Evolutionary conservation across 53 echinoderm and acorn worm species (phyloP), one percentile per base, ranked within the genome.

Genomic region (Echinometra lucunter): DNA sequence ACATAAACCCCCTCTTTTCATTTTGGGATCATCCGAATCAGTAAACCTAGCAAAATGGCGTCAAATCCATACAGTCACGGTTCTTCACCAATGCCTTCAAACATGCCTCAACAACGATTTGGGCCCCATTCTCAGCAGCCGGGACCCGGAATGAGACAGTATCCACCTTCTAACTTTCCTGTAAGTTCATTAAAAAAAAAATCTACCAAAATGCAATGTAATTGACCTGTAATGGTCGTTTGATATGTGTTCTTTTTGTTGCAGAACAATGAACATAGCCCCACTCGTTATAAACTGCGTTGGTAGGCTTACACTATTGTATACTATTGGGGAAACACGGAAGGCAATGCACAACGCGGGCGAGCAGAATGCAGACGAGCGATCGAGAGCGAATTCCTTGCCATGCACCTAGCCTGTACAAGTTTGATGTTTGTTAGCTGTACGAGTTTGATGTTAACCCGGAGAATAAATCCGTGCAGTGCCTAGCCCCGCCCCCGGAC

Each of bases 141-240:
- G 83, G 96, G 95, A 95, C 97, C 95, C 17, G 95, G 96, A 63
- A 98, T 98, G 98, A 96, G 98, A 66, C 88, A 93, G 23, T 98
- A 95, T 94, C 97, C 96, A 47, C 95, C 96, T 8, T 87, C 95
- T 83, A 87, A 87, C 28, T 96, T 91, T 74, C 96, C 96, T 88
- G 96, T 96, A 83, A 96, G 96, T 95, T 57, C 37, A 45, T 15
- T 13, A 56, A 63, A 18, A 63, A 63, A 4, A 19, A 23, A 1
- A 23, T 37, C 35, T 90, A 0, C 38, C 23, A 42, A 27, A 60
- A 53, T 55, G 45, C 56, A 28, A 57, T 55, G 30, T 88, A 42
- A 40, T 35, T 19, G 38, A 78, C 42, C 42, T 19, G 40, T 78
- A 42, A 38, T 78, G 6, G 42, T 40, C 18, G 19, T 21, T 40